Percentiles rank a stretch among this genome's conserved stretches.
Conservation (phyloP, 2,888 invertebrate genomes). For the Drosophila kanekoi region DNA sequence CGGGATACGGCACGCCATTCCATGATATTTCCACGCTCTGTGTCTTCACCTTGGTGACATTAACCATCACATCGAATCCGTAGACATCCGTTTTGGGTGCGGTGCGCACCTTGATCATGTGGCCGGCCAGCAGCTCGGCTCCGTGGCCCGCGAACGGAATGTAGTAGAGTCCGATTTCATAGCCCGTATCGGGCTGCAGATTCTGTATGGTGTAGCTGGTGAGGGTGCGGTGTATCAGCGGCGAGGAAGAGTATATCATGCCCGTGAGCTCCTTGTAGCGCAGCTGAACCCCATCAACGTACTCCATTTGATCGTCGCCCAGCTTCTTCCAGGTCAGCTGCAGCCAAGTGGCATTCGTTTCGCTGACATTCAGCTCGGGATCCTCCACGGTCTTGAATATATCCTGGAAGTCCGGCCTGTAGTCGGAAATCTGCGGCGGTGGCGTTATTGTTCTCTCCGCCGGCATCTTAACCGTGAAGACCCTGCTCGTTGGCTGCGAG, state of each 20-base stretch:
- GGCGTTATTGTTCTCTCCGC: conserved; percentile 86
- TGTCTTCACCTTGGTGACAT: conserved; percentile 91
- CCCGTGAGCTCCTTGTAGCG: conserved; percentile 93
- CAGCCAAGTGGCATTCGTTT: conserved; percentile 92
- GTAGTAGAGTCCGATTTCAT: conserved; percentile 93
- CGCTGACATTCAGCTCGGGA: conserved; percentile 90
- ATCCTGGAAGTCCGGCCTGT: conserved; percentile 85
- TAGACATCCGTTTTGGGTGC: conserved; percentile 91
- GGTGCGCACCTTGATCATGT: conserved; percentile 90
- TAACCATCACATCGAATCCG: conserved; percentile 92
- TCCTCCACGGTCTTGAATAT: conserved; percentile 88
- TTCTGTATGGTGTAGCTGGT: conserved; percentile 92
- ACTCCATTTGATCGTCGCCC: conserved; percentile 91
- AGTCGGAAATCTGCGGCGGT: conserved; percentile 84
- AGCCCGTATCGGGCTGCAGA: conserved; percentile 91
- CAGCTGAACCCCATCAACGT: conserved; percentile 95
- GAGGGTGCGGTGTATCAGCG: conserved; percentile 92
- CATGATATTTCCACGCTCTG: conserved; percentile 92
- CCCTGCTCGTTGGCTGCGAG: conserved; percentile 91
- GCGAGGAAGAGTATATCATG: conserved; percentile 93
- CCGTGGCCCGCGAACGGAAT: conserved; percentile 93
- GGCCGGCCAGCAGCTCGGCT: conserved; percentile 91
- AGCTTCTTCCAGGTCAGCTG: conserved; percentile 93
- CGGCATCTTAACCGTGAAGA: conserved; percentile 91
- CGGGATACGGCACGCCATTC: conserved; percentile 94